These are phyloP conservation scores for Camarhynchus parvulus DNA, from an alignment of 2,113 vertebrate genomes.

Conservation along the genomic window DNA sequence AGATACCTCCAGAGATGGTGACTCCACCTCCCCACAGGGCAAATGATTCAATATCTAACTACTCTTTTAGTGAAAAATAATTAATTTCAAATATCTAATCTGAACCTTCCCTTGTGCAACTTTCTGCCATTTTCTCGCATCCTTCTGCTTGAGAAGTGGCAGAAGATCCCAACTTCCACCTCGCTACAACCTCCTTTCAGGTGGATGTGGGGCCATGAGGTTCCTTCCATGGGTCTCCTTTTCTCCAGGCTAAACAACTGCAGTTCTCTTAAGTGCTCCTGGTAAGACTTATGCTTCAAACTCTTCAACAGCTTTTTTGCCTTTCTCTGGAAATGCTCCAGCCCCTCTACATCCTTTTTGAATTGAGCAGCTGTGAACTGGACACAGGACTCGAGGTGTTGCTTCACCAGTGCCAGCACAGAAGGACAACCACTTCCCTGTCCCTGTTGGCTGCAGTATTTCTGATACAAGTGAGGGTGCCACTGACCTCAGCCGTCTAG, in stretches of 20 bases:
- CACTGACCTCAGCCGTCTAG: not conserved
- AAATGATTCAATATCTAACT: not conserved
- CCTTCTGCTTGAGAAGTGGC: not conserved
- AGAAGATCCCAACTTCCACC: not conserved
- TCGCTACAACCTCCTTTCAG: not conserved
- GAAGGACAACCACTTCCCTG: not conserved
- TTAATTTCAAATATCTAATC: not conserved
- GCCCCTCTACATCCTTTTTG: no score
- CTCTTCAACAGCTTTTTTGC: not conserved
- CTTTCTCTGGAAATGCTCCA: not conserved
- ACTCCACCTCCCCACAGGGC: not conserved
- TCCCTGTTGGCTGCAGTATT: not conserved
- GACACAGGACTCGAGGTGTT: not conserved
- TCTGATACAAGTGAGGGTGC: not conserved
- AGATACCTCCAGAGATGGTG: not conserved
- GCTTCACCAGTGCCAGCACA: not conserved
- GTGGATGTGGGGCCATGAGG: fast-evolving
- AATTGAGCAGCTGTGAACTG: not conserved
- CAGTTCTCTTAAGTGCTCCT: not conserved
- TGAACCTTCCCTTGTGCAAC: not conserved
- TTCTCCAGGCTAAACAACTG: not conserved
- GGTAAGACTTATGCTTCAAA: not conserved
- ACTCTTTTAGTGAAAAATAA: not conserved
- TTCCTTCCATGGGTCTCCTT: not conserved
- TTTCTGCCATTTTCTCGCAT: not conserved